Conservation (phyloP, 1,140 invertebrate genomes). For the Apocrypta bakeri region DNA sequence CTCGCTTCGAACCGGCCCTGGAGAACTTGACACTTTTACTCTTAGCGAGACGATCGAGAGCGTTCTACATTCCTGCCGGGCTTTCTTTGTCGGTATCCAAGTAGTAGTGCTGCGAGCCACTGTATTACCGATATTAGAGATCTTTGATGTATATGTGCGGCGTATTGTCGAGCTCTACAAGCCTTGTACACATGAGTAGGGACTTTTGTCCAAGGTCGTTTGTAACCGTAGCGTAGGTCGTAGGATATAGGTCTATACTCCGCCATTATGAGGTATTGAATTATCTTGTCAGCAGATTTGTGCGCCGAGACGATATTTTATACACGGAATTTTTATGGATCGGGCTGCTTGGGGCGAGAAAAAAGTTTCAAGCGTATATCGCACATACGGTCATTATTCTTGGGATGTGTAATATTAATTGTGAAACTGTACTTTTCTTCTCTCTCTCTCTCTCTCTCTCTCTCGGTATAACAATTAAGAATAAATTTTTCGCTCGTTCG, state of each 20-base stretch:
- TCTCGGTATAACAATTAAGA: no score
- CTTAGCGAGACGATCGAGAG: neutral
- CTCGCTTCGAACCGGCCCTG: neutral
- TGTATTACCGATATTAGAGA: no score
- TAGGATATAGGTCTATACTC: neutral
- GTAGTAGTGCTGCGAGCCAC: no score
- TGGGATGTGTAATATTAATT: neutral
- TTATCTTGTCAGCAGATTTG: neutral
- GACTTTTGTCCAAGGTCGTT: slow-evolving; percentile 40
- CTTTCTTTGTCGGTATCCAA: slow-evolving; percentile 1
- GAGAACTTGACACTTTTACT: slow-evolving; percentile 33
- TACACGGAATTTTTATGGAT: neutral
- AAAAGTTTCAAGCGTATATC: no score
- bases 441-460: no score
- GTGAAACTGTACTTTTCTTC: neutral
- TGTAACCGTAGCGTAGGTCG: slow-evolving; percentile 30
- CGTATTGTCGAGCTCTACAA: neutral
- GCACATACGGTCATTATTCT: neutral
- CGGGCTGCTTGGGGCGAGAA: neutral
- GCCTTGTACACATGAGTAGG: slow-evolving; percentile 7
- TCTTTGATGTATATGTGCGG: neutral
- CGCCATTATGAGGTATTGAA: slow-evolving; percentile 46
- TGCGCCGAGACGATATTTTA: slow-evolving; percentile 4
- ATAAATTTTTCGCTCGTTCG: no score
- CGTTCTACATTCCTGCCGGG: neutral